Evolutionary conservation across 2,113 vertebrate genomes (phyloP).

Genomic region (Nicator chloris): DNA sequence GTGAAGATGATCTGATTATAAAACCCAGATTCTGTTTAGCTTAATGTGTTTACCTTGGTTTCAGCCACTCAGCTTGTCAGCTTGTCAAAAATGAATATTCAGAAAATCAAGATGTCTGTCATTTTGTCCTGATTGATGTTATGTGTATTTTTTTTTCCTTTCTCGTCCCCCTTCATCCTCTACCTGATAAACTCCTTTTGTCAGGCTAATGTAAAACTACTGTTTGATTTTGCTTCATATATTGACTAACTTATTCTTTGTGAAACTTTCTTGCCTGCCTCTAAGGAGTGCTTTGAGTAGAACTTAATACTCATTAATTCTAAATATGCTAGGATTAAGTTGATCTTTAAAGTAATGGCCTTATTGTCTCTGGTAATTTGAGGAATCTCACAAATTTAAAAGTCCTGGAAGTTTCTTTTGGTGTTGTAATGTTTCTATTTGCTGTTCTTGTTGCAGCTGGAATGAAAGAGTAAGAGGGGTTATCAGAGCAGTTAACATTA

Average conservation of each 20-base stretch:
- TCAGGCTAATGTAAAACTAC: not conserved
- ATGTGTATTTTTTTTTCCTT: not conserved
- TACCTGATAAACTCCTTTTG: not conserved
- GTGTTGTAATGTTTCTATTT: not conserved
- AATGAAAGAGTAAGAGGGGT: not conserved
- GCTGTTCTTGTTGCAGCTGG: not conserved
- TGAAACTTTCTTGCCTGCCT: not conserved
- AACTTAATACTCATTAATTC: not conserved
- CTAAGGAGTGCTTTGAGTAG: not conserved
- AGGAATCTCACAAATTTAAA: not conserved
- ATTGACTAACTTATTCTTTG: not conserved
- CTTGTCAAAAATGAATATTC: not conserved
- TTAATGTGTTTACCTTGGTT: not conserved
- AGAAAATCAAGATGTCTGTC: not conserved
- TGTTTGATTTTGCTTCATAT: not conserved
- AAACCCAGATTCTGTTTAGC: not conserved
- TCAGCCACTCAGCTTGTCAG: not conserved
- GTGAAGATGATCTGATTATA: not conserved
- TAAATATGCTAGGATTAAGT: not conserved
- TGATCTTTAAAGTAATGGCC: not conserved
- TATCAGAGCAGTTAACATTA: not conserved
- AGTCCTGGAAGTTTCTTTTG: not conserved
- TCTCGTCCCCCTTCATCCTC: fast-evolving
- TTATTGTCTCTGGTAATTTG: not conserved
- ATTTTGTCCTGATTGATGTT: not conserved